A percentile compares a stretch with the other conserved stretches of the same genome.
These are phyloP conservation scores for Enteromius mattozi DNA, from an alignment of 2,797 vertebrate genomes.

Conservation along the genomic window DNA sequence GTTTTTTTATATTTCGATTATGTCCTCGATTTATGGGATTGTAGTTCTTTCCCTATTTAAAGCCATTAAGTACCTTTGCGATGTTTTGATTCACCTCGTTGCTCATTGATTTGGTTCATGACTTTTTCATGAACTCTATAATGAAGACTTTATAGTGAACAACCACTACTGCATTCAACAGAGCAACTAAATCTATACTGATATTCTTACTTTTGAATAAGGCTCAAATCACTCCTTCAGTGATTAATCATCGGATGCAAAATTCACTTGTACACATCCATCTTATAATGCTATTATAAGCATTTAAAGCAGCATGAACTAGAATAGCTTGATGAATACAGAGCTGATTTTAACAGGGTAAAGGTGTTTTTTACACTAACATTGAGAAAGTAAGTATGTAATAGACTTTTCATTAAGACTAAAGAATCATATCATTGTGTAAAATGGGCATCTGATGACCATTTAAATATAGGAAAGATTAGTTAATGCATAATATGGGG, in stretches of 20 bases:
- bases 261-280: too few relatives aligned
- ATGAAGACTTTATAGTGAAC: not conserved
- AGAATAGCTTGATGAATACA: too few relatives aligned
- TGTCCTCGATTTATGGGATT: not conserved
- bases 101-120: not conserved
- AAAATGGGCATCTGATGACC: too few relatives aligned
- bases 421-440: too few relatives aligned
- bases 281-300: too few relatives aligned
- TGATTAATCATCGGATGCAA: too few relatives aligned
- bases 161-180: not conserved
- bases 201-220: not conserved
- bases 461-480: not conserved
- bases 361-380: too few relatives aligned
- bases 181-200: not conserved
- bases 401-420: too few relatives aligned
- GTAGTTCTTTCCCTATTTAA: not conserved
- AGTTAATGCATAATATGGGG: not conserved
- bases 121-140: not conserved
- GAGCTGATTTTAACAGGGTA: too few relatives aligned
- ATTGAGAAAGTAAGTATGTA: too few relatives aligned
- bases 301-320: too few relatives aligned
- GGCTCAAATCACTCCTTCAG: not conserved
- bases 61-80: not conserved
- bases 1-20: not conserved
- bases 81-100: not conserved